A percentile compares a stretch with the other conserved stretches of the same genome.
phyloP scores from a whole-genome alignment of 2,797 vertebrate species.

The Perodicticus potto region DNA sequence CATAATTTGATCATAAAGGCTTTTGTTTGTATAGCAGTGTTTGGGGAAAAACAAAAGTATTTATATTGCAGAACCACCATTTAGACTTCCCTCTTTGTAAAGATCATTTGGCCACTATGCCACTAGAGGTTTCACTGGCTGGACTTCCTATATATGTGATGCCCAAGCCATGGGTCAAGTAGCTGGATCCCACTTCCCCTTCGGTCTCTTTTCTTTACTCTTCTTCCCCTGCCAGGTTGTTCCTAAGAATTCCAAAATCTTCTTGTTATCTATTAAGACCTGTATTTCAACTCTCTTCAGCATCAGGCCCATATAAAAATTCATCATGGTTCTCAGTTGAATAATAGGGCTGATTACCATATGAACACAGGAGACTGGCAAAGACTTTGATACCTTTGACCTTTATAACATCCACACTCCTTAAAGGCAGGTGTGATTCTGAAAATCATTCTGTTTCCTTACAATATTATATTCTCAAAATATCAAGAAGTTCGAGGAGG shows the following conservation, averaged over 20 bases:
- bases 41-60: neutral
- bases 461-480: neutral
- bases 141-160: neutral
- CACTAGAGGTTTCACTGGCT: neutral
- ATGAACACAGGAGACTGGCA: conserved; percentile 19
- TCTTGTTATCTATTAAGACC: neutral
- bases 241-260: neutral
- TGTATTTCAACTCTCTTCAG: neutral
- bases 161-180: neutral
- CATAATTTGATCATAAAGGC: neutral
- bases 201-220: neutral
- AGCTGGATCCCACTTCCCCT: neutral
- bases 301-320: neutral
- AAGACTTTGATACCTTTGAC: neutral
- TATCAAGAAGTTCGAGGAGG: neutral
- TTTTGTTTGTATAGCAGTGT: neutral
- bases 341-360: neutral
- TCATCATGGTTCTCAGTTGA: neutral
- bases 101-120: neutral
- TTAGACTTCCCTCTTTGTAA: neutral
- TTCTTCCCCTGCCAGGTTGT: neutral
- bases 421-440: neutral
- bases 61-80: neutral
- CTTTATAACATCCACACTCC: neutral
- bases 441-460: conserved; percentile 2